These are phyloP conservation scores for Kryptopterus vitreolus DNA, from an alignment of 2,797 vertebrate species.

Conservation along the genomic window DNA sequence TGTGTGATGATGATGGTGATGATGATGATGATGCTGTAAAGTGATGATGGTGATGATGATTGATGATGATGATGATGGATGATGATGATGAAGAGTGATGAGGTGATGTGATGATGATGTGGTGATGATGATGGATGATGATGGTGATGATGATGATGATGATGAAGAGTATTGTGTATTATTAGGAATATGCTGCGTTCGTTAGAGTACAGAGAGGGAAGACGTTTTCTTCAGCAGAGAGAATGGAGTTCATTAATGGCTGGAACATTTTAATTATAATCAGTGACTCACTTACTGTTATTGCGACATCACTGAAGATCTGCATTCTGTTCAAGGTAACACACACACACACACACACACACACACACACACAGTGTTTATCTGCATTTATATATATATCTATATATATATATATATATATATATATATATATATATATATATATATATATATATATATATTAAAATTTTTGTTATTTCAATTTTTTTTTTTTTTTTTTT, in stretches of 20 bases:
- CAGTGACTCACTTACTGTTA: conserved; percentile 84
- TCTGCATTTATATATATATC: background rate
- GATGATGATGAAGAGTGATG: too few relatives aligned
- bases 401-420: background rate
- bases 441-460: too few relatives aligned
- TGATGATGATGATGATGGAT: too few relatives aligned
- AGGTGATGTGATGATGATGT: too few relatives aligned
- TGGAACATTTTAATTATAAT: conserved; percentile 92
- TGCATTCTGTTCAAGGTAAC: conserved; percentile 84
- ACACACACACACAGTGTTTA: conserved; percentile 7
- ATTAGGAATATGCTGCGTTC: conserved; percentile 86
- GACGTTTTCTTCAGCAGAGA: conserved; percentile 80
- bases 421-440: background rate
- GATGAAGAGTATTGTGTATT: background rate
- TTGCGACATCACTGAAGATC: conserved; percentile 89
- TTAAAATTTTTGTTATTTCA: too few relatives aligned
- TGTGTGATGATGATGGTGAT: too few relatives aligned
- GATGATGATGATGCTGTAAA: too few relatives aligned
- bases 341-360: background rate
- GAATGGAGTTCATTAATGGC: conserved; percentile 92
- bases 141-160: background rate
- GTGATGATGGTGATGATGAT: too few relatives aligned
- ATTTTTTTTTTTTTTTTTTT: too few relatives aligned
- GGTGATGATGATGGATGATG: background rate
- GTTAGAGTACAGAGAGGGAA: conserved; percentile 80